Conservation (phyloP, 2,797 vertebrate species). For the Hippoglossus hippoglossus region DNA sequence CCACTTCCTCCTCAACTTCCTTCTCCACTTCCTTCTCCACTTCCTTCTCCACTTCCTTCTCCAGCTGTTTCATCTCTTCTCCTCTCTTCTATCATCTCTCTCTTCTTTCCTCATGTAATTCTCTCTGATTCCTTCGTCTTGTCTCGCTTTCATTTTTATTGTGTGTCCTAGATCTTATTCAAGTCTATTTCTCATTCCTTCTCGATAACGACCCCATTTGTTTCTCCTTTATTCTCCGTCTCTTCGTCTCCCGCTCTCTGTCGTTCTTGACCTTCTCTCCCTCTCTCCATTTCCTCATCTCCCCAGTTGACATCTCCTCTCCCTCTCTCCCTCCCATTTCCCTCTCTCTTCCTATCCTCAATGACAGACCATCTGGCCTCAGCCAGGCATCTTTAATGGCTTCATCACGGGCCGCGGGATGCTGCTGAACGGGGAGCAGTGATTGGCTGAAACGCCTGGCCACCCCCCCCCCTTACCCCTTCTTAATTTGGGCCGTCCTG, state of each 20-base stretch:
- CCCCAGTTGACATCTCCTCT: constrained; percentile 18
- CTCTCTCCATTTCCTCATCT: constrained; percentile 10
- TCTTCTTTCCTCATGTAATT: not conserved
- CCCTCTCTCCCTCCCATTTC: constrained; percentile 6
- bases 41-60: not conserved
- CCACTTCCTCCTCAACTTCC: not conserved
- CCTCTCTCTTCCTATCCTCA: constrained; percentile 48
- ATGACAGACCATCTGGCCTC: constrained; percentile 82
- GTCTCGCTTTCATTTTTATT: not conserved
- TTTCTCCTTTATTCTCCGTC: constrained; percentile 16
- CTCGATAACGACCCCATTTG: constrained; percentile 9
- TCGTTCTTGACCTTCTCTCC: constrained; percentile 17
- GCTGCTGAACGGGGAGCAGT: constrained; percentile 55
- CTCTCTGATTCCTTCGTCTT: not conserved
- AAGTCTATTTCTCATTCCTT: not conserved
- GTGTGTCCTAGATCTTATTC: not conserved
- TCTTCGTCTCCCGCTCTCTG: not conserved
- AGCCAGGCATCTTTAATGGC: constrained; percentile 82
- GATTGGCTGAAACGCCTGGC: constrained; percentile 57
- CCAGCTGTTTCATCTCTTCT: not conserved
- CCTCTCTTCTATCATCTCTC: not conserved
- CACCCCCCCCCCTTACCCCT: constrained; percentile 6
- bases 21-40: not conserved
- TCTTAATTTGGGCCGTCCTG: constrained; percentile 4
- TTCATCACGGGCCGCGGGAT: constrained; percentile 73